Evolutionary conservation across 2,113 vertebrate genomes (phyloP).

Genomic region (Rallus limicola): DNA sequence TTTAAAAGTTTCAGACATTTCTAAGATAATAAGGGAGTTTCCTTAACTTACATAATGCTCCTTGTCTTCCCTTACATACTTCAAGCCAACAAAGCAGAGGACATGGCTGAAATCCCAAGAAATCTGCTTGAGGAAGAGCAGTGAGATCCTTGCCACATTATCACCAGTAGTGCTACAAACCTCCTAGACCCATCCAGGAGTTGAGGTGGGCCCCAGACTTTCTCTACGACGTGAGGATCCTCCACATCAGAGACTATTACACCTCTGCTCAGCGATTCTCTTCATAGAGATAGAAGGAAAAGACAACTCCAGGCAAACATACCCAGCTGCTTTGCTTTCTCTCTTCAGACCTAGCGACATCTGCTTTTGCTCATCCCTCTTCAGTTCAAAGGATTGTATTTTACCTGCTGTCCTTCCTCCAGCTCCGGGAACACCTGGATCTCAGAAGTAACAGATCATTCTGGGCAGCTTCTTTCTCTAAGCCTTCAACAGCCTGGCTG

Average conservation of each 20-base stretch:
- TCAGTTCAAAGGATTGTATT: background rate
- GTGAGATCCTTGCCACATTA: background rate
- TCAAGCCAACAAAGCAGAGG: background rate
- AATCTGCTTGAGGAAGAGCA: background rate
- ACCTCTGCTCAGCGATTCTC: background rate
- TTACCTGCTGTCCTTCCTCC: background rate
- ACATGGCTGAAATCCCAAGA: background rate
- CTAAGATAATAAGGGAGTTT: background rate
- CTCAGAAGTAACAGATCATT: rapidly evolving
- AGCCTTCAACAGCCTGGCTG: background rate
- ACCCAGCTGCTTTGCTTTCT: background rate
- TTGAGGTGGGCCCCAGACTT: background rate
- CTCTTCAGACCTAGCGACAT: background rate
- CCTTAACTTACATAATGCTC: background rate
- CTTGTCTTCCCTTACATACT: background rate
- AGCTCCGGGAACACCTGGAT: background rate
- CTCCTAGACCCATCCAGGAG: background rate
- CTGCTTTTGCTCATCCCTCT: background rate
- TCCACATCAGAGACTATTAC: background rate
- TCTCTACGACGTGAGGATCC: background rate
- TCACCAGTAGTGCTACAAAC: background rate
- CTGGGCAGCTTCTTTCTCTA: background rate
- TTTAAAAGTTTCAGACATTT: background rate
- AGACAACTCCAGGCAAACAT: background rate
- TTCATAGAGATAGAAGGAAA: background rate